Conservation (phyloP, 2,797 vertebrate species). For the Mergus octosetaceus region DNA sequence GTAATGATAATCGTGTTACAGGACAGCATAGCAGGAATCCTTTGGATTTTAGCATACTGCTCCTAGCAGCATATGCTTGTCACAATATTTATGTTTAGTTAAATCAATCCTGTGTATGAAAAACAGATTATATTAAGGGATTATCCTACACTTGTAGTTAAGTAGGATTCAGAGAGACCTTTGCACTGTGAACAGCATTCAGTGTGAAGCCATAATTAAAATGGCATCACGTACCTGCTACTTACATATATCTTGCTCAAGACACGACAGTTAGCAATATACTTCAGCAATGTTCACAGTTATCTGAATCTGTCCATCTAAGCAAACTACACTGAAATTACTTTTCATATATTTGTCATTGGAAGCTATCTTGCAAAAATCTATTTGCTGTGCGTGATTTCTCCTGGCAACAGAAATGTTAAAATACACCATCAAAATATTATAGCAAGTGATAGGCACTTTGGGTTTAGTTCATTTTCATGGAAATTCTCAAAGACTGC, state of each 20-base stretch:
- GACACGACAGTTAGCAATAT: neutral
- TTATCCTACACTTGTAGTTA: neutral
- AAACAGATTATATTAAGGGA: neutral
- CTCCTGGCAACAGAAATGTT: neutral
- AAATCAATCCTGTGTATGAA: neutral
- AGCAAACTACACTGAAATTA: neutral
- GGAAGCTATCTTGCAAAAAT: neutral
- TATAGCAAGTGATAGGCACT: neutral
- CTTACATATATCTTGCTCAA: neutral
- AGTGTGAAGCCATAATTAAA: neutral
- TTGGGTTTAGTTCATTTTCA: neutral
- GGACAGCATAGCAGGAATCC: neutral
- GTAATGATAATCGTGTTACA: accelerated
- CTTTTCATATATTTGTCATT: neutral
- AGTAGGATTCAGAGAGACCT: neutral
- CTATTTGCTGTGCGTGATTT: neutral
- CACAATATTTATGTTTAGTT: neutral
- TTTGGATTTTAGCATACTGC: neutral
- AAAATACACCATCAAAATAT: neutral
- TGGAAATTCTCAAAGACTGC: neutral
- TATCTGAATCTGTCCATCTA: neutral
- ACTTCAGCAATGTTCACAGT: neutral
- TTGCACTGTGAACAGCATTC: neutral
- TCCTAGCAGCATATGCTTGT: neutral
- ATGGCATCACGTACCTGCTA: neutral